phyloP scores from a whole-genome alignment of 1,140 invertebrate genomes.

The honey bee (Apis mellifera) region DNA sequence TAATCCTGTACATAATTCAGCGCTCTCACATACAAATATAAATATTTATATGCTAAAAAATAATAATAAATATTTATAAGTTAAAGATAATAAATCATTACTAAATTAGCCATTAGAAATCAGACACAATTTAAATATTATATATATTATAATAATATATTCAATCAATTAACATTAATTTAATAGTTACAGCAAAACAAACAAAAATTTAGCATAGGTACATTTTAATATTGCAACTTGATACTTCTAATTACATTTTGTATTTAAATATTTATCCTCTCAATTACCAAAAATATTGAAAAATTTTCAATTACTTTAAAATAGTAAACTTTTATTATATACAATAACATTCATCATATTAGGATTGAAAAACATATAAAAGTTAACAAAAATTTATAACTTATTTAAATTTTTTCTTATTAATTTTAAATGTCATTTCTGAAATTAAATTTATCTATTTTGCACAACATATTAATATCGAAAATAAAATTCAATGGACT shows the following conservation, averaged over 20 bases:
- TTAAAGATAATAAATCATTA: conserved; percentile 56
- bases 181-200: neutral
- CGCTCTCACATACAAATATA: conserved; percentile 35
- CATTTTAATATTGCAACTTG: conserved; percentile 4
- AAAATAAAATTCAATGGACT: conserved; percentile 9
- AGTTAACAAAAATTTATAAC: neutral
- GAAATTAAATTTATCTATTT: neutral
- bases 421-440: neutral
- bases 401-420: neutral
- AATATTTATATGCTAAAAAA: conserved; percentile 32
- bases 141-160: neutral
- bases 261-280: neutral
- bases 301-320: neutral
- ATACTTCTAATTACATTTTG: neutral
- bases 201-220: conserved; percentile 1
- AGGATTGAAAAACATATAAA: neutral
- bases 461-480: neutral
- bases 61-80: no score
- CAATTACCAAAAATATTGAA: neutral
- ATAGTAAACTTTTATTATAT: conserved; percentile 3
- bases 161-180: neutral
- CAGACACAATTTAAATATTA: neutral
- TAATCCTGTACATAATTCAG: conserved; percentile 9
- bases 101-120: conserved; percentile 45
- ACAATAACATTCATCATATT: conserved; percentile 3